A percentile compares a stretch with the other conserved stretches of the same genome.
These are phyloP conservation scores for Eupleurogrammus muticus DNA, from an alignment of 2,797 vertebrate species.

Conservation along the genomic window DNA sequence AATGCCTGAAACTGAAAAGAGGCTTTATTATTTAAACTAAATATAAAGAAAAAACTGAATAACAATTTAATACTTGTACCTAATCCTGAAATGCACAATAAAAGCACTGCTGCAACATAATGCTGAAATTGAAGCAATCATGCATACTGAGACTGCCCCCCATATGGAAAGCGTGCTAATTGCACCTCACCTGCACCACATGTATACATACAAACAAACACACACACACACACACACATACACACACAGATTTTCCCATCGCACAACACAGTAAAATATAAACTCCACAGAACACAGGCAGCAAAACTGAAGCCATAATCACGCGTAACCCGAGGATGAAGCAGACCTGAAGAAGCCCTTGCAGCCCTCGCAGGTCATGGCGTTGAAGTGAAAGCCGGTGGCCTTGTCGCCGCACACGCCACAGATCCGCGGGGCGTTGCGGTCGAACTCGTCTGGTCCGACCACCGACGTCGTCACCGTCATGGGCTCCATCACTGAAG, in stretches of 20 bases:
- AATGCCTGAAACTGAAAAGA: neutral
- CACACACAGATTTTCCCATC: neutral
- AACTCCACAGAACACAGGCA: neutral
- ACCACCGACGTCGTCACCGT: slow-evolving; percentile 88
- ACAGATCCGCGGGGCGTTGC: slow-evolving; percentile 92
- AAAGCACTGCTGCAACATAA: neutral
- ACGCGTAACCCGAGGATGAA: neutral
- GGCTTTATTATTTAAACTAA: too few relatives aligned
- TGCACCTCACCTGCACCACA: neutral
- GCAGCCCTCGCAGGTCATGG: slow-evolving; percentile 99
- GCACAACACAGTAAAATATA: neutral
- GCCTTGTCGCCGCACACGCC: slow-evolving; percentile 96
- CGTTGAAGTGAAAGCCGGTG: slow-evolving; percentile 98
- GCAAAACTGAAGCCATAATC: neutral
- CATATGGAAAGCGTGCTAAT: neutral
- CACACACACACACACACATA: too few relatives aligned
- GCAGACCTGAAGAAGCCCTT: slow-evolving; percentile 97
- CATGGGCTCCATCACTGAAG: slow-evolving; percentile 88
- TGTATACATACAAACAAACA: too few relatives aligned
- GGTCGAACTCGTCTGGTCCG: slow-evolving; percentile 89
- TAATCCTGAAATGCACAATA: neutral
- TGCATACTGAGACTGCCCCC: neutral
- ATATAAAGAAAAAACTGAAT: neutral
- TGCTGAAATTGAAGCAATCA: neutral
- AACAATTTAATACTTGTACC: neutral